phyloP scores from a whole-genome alignment of 1,140 invertebrate genomes.

The Drosophila ohnishii region DNA sequence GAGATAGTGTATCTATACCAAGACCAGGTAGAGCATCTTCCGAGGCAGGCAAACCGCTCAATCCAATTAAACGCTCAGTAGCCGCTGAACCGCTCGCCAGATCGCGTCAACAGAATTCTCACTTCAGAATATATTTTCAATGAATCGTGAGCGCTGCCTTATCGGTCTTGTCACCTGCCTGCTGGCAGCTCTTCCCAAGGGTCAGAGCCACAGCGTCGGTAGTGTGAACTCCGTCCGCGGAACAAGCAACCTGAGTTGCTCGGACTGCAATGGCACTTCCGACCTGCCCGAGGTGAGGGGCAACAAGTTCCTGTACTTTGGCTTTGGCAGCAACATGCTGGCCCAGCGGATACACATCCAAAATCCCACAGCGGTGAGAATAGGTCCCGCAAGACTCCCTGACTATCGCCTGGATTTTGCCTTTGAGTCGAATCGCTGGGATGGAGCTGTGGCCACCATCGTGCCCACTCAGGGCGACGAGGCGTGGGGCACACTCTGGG shows the following conservation, averaged over 20 bases:
- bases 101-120: not conserved
- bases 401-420: slow-evolving; percentile 70
- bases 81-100: slow-evolving; percentile 1
- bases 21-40: not conserved
- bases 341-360: slow-evolving; percentile 63
- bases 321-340: slow-evolving; percentile 77
- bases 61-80: slow-evolving; percentile 15
- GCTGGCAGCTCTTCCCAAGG: not conserved
- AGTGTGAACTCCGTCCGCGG: not conserved
- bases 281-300: slow-evolving; percentile 57
- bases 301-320: slow-evolving; percentile 69
- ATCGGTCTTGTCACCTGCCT: slow-evolving; percentile 6
- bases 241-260: not conserved
- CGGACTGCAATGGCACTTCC: slow-evolving; percentile 12
- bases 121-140: slow-evolving; percentile 10
- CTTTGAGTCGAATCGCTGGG: slow-evolving; percentile 38
- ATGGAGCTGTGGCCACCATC: slow-evolving; percentile 69
- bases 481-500: slow-evolving; percentile 71
- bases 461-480: slow-evolving; percentile 49
- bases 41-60: not conserved
- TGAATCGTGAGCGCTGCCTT: slow-evolving; percentile 4
- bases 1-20: not conserved
- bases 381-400: slow-evolving; percentile 44
- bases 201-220: not conserved
- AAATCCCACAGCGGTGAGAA: slow-evolving; percentile 52